Evolutionary conservation across 2,888 invertebrate genomes (phyloP).

Genomic region (Chorisops tibialis): DNA sequence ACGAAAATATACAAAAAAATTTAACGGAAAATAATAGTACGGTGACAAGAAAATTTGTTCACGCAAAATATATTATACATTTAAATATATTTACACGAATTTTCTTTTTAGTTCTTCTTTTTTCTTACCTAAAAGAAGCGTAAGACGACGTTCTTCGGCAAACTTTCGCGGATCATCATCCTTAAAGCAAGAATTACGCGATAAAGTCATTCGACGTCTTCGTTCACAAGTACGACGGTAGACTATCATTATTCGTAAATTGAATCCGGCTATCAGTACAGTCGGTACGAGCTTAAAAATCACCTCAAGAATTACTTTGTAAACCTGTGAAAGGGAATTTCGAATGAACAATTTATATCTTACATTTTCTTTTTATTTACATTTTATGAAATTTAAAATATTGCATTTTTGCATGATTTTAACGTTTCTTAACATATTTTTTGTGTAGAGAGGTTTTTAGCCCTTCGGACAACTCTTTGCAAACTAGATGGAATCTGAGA

Average conservation of each 20-base stretch:
- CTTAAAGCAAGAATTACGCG: conserved; percentile 55
- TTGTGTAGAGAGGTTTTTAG: no score
- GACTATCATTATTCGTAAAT: conserved; percentile 64
- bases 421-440: no score
- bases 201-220: conserved; percentile 63
- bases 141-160: conserved; percentile 64
- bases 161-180: conserved; percentile 64
- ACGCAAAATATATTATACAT: background rate
- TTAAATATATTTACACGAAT: background rate
- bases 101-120: background rate
- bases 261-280: conserved; percentile 62
- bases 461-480: no score
- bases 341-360: no score
- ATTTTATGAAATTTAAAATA: no score
- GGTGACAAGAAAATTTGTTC: background rate
- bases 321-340: conserved; percentile 48
- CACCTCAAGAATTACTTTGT: conserved; percentile 62
- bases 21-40: background rate
- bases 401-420: no score
- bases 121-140: conserved; percentile 57
- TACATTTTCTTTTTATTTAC: no score
- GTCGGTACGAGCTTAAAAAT: conserved; percentile 68
- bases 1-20: background rate
- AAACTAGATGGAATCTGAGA: no score
- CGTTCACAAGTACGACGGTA: conserved; percentile 64